phyloP scores from a whole-genome alignment of 2,888 invertebrate species.

The Drosophila kambysellisi region DNA sequence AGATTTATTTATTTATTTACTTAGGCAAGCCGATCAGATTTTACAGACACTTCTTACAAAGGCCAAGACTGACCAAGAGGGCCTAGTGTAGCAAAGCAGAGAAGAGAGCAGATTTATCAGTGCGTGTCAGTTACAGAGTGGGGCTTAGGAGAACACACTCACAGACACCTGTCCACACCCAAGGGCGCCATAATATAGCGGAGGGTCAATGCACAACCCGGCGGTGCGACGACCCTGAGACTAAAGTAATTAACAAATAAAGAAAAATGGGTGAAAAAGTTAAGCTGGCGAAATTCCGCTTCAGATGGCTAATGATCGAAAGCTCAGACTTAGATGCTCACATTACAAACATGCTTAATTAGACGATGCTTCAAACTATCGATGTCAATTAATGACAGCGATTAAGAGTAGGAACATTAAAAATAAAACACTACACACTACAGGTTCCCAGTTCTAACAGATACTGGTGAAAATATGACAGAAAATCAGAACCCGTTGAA shows the following conservation, averaged over 20 bases:
- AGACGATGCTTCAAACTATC: constrained; percentile 15
- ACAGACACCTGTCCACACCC: constrained; percentile 17
- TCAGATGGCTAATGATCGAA: constrained; percentile 36
- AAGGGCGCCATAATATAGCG: constrained; percentile 35
- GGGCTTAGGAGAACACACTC: constrained; percentile 1
- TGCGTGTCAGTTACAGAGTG: constrained; percentile 34
- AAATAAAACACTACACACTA: not conserved
- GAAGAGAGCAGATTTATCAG: constrained; percentile 26
- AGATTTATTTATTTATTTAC: not conserved
- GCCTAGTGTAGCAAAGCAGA: not conserved
- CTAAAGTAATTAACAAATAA: constrained; percentile 43
- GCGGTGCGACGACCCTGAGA: constrained; percentile 49
- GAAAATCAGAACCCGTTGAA: not conserved
- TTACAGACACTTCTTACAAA: not conserved
- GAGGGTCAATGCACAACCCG: constrained; percentile 58
- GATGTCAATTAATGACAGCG: constrained; percentile 33
- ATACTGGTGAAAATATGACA: not conserved
- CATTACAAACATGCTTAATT: constrained; percentile 11
- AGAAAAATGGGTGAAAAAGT: constrained; percentile 8
- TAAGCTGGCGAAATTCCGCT: constrained; percentile 25
- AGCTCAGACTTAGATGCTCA: constrained; percentile 6
- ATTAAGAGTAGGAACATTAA: constrained; percentile 8
- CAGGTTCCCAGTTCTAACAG: not conserved
- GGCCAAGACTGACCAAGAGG: constrained; percentile 10
- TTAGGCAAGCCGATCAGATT: not conserved